Conservation (phyloP, 2,888 invertebrate genomes). For the Drosophila pseudotalamancana region DNA sequence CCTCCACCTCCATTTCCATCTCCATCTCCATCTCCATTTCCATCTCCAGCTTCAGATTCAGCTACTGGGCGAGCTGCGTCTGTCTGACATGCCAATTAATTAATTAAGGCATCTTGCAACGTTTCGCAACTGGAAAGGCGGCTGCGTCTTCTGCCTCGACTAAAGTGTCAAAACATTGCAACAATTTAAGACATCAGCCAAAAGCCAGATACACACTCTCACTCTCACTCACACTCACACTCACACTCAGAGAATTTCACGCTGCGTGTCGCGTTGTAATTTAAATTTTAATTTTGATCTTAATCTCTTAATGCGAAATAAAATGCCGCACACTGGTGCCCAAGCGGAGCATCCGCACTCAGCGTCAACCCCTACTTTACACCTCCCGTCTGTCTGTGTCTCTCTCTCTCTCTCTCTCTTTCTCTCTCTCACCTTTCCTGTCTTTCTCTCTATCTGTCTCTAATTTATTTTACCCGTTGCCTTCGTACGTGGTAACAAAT, state of each 20-base stretch:
- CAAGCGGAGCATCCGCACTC: conserved; percentile 53
- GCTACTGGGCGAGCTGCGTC: conserved; percentile 28
- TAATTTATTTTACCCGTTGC: conserved; percentile 60
- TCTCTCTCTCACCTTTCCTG: too few species aligned
- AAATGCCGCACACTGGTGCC: conserved; percentile 83
- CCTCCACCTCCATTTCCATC: too few species aligned
- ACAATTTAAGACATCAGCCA: conserved; percentile 55
- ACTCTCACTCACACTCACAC: conserved; percentile 10
- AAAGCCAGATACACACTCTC: neutral
- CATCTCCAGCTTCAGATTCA: conserved; percentile 11
- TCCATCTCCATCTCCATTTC: too few species aligned
- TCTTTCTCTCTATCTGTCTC: conserved; percentile 51
- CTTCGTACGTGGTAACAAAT: conserved; percentile 11
- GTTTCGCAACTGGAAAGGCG: conserved; percentile 27
- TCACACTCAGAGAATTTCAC: conserved; percentile 20
- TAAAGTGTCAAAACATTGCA: conserved; percentile 51
- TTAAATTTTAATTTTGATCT: conserved; percentile 85
- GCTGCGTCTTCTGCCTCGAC: conserved; percentile 21
- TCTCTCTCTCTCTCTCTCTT: neutral
- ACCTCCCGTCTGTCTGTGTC: neutral
- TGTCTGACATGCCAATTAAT: conserved; percentile 63
- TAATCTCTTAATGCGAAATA: conserved; percentile 84
- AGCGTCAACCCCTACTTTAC: conserved; percentile 3
- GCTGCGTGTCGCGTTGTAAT: conserved; percentile 78
- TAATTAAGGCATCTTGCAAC: conserved; percentile 61